Base-by-base conservation (phyloP, 2,888 invertebrate species). In the Agrotis ipsilon region DNA sequence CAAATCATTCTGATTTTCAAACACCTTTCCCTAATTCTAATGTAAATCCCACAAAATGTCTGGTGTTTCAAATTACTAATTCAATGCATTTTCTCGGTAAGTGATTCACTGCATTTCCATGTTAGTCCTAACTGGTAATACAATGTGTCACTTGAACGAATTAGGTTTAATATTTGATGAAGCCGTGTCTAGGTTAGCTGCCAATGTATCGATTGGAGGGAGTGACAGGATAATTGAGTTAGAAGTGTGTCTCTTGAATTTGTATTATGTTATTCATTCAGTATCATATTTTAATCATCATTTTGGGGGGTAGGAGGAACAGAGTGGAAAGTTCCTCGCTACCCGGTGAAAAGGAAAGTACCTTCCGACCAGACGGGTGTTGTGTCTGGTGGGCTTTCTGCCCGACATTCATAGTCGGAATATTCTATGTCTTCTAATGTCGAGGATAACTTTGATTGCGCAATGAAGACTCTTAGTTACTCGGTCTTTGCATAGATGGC, bases 31-130 rank as follows among this genome's bases (percentile, higher is more conserved):
- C 46, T 21, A 79, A 64, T 63, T 27, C 46, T 49, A 66, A 59
- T 32, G 4, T 48, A 81, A 51, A 51, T 39, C n/a, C 27, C 18
- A 66, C 60, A 52, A 63, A 69, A 58, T 66, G 55, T 24, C 9
- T 32, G 45, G 32, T 81, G 73, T 68, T 82, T 76, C 66, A 57
- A 69, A 73, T 83, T 77, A 84, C 62, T 72, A 84, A 84, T 85
- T 62, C 83, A 83, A 11, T 78, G 51, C 69, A 73, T 71, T 81
- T 81, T 77, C 82, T 68, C 57, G 58, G 76, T 81, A 77, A 83
- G 80, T 90, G 91, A 91, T 79, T 90, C 90, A 91, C 69, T 81
- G 68, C 81, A 82, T 85, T 89, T 86, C 82, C 82, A 86, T 64
- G 72, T 81, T 70, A 79, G 69, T 60, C 66, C 66, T 71, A 73